Conservation (phyloP, 2,888 invertebrate genomes). For the Alentia gelatinosa region DNA sequence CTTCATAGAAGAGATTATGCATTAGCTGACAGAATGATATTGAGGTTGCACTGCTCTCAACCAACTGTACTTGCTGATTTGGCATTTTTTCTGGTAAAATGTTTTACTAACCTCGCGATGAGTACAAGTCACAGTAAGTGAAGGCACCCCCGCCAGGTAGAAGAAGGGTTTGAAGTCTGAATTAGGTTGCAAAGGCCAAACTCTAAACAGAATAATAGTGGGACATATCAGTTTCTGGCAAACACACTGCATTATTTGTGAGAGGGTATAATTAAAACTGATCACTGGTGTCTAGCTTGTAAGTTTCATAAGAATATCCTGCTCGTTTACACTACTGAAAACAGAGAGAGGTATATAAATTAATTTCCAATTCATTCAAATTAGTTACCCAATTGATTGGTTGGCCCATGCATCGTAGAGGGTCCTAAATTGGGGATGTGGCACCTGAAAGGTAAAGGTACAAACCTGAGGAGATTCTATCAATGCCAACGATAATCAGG, state of each 20-base stretch:
- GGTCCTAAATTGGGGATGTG: constrained; percentile 16
- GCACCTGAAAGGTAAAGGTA: neutral
- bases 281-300: too few species aligned
- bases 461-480: neutral
- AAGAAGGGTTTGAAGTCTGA: constrained; percentile 51
- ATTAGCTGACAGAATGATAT: too few species aligned
- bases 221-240: neutral
- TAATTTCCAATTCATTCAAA: too few species aligned
- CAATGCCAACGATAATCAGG: neutral
- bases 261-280: too few species aligned
- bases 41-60: too few species aligned
- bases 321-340: neutral
- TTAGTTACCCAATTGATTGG: constrained; percentile 4
- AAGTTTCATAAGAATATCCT: too few species aligned
- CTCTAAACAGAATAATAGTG: constrained; percentile 6
- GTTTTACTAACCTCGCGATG: neutral
- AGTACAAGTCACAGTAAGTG: constrained; percentile 17
- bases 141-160: constrained; percentile 47
- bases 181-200: constrained; percentile 1
- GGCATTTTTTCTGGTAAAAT: too few species aligned
- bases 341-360: too few species aligned
- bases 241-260: too few species aligned
- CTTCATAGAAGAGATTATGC: too few species aligned
- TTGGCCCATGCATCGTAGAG: constrained; percentile 42
- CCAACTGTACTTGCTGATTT: too few species aligned